Base-by-base conservation (phyloP, 2,113 vertebrate species). In the Neodon shergylaensis region DNA sequence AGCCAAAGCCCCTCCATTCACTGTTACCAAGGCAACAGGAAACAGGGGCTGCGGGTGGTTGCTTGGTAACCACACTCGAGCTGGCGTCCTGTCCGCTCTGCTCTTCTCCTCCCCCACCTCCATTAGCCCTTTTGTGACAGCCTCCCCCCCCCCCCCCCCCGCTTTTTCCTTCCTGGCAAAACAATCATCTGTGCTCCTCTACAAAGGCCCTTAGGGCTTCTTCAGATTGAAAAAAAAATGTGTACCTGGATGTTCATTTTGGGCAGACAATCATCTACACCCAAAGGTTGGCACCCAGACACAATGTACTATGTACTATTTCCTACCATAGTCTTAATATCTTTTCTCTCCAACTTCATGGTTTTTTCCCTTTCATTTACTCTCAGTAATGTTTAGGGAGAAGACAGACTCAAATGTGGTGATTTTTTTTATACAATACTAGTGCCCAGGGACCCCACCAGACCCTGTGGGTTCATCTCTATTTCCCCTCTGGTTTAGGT, bases 11-110 rank as follows among this genome's bases (percentile, higher is more conserved):
- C 86, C 95, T 84, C 66, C 66, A 88, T 76, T 84, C 72, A 74
- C 72, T 8, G 94, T 97, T 95, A 95, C 97, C 95, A 96, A 31
- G 96, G 90, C 88, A 94, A 97, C 95, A 39, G 74, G 94, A 97
- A 93, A 94, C 93, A 63, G 63, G 82, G 82, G 72, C 65, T 89
- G 88, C 73, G 1, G 70, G 42, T 65, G 93, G 97, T 97, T 97
- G 95, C 97, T 83, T 76, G 78, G 97, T 72, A 97, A 98, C 97
- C 95, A 82, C 39, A 68, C 88, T 42, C 47, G 78, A 9, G 88
- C 86, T 2, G 0, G 54, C 7, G 74, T 97, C 83, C 47, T 12
- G 74, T 87, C 33, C 22, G 9, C 49, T 52, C 54, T 10, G 28
- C 79, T 77, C 72, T 72, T 8, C 44, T 78, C 90, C 94, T 78